Base-by-base conservation (phyloP, 37 sponge, comb jelly and placozoan species). In the Theonella swinhoei region DNA sequence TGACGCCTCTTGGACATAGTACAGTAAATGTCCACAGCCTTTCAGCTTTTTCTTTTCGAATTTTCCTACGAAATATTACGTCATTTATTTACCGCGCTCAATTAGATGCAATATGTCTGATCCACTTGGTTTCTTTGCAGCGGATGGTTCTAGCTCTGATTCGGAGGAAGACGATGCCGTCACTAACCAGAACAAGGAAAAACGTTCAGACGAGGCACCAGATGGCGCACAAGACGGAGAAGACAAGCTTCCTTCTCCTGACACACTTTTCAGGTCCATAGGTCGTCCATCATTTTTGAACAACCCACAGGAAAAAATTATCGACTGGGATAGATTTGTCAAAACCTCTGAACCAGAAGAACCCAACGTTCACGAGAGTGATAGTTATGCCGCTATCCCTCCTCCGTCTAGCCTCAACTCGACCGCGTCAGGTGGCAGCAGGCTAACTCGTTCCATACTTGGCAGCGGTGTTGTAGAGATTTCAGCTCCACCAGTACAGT, bases 161-260 rank as follows among this genome's bases (percentile, higher is more conserved):
- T 93, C 94, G 19, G 95, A 92, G 62, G 87, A 92, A 9, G 85
- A 68, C 3, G 66, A 70, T 22, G n/a, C 72, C 0, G 42, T 0
- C 29, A 8, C 66, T 1, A 3, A 26, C 36, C 29, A 38, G 73
- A 32, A 63, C 72, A 25, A 29, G 74, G 31, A 71, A 24, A 4
- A 8, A 19, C 54, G 54, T 47, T 4, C 58, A 14, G 64, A 70
- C 4, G 39, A 82, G 25, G 63, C 0, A 33, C 4, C 63, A 33
- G 37, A 34, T 37, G 23, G 41, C 26, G 59, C 38, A 7, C 2
- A 36, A 63, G 79, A 64, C 32, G 26, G 62, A 24, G 75, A 26
- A 28, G 68, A 77, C 39, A 94, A 94, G 60, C 82, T 94, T 7
- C 91, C 94, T 22, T 90, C 94, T 54, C 94, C 94, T 17, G 72